Evolutionary conservation across 2,888 invertebrate species (phyloP), one percentile per base, ranked within the genome.

Genomic region (Dioctria rufipes): DNA sequence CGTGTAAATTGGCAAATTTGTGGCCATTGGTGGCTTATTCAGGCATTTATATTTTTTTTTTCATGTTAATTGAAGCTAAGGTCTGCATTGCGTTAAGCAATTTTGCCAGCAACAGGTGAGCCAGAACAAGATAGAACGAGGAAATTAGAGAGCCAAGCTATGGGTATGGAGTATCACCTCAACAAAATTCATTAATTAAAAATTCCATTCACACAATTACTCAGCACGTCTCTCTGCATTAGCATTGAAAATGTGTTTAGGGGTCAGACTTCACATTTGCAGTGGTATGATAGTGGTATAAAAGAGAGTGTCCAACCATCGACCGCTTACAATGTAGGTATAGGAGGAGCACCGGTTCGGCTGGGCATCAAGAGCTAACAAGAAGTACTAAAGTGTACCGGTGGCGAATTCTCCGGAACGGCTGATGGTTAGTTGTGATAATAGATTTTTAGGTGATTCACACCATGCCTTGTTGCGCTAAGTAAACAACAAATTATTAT

Each of bases 231-330:
- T 66, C 25, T 25, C 67, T 39, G 43, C 54, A 79, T 81, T 81
- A 81, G 75, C 81, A 81, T 81, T 81, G 81, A 81, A 81, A 81
- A 81, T 81, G 81, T 81, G 81, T 81, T 81, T 81, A 73, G 81
- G 81, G 81, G 81, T 81, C 81, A 81, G 66, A 63, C 71, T 66
- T 49, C 39, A 61, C 67, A 58, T 66, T 66, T 66, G n/a, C 61
- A 39, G 61, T n/a, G 25, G 25, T 25, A 25, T 25, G 61, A 39
- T 39, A 61, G 39, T 37, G 1, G 61, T 61, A n/a, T n/a, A 54
- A 54, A 54, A 61, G 61, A 61, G 61, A 61, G 39, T 61, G 61
- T 61, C 37, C 51, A 49, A 49, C 69, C 69, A 69, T 49, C 11
- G 49, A 69, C 54, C 6, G 54, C 11, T 54, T 54, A 54, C 54